Evolutionary conservation across 2,888 invertebrate genomes (phyloP).

Genomic region (Biston betularia): DNA sequence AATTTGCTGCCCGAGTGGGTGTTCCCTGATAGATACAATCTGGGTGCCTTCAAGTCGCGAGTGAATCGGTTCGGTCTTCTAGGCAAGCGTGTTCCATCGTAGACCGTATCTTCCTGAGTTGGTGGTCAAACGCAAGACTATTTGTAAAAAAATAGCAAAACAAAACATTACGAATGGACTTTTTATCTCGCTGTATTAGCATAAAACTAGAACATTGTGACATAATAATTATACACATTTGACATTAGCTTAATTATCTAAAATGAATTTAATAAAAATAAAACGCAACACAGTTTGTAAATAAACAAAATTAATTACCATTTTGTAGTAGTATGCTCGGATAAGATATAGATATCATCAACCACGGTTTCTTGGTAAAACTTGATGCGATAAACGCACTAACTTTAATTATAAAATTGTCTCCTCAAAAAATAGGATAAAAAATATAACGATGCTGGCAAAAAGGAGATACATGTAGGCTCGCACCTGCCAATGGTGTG

Average conservation of each 20-base stretch:
- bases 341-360: constrained; percentile 67
- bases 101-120: too few relatives aligned
- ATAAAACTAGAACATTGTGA: too few relatives aligned
- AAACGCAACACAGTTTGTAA: constrained; percentile 32
- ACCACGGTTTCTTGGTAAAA: constrained; percentile 69
- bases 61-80: too few relatives aligned
- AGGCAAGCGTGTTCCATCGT: too few relatives aligned
- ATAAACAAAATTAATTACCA: constrained; percentile 61
- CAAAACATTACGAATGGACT: neutral
- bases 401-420: constrained; percentile 82
- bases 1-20: too few relatives aligned
- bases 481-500: constrained; percentile 83
- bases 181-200: neutral
- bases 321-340: constrained; percentile 59
- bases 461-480: constrained; percentile 73
- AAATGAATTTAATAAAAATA: too few relatives aligned
- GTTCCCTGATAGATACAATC: too few relatives aligned
- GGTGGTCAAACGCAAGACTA: too few relatives aligned
- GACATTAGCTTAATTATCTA: neutral
- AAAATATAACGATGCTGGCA: constrained; percentile 63
- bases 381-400: constrained; percentile 67
- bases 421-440: constrained; percentile 67
- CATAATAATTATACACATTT: too few relatives aligned
- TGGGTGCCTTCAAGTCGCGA: too few relatives aligned
- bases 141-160: too few relatives aligned